phyloP scores from a whole-genome alignment of 1,140 invertebrate species.

The Drosophila mayri region DNA sequence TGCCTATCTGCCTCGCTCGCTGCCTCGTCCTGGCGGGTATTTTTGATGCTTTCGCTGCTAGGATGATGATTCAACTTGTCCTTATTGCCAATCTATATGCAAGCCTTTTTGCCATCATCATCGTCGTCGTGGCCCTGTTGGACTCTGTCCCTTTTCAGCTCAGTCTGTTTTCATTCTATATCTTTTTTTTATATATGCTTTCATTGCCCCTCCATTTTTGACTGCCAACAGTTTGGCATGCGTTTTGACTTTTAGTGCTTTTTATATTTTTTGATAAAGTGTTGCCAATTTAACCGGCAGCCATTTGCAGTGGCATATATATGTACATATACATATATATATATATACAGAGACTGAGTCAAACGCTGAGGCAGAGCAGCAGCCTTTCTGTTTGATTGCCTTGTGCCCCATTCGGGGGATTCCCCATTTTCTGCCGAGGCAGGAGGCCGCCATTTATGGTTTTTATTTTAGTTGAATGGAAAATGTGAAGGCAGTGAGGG shows the following conservation, averaged over 20 bases:
- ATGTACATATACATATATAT: conserved; percentile 14
- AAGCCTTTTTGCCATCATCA: conserved; percentile 54
- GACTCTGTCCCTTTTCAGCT: conserved; percentile 37
- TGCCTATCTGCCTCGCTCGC: conserved; percentile 6
- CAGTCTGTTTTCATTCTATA: conserved; percentile 24
- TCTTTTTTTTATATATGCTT: neutral
- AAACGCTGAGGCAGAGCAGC: conserved; percentile 36
- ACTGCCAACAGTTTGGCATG: conserved; percentile 58
- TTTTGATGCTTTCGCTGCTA: conserved; percentile 41
- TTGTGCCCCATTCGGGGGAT: conserved; percentile 29
- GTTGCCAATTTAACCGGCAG: conserved; percentile 82
- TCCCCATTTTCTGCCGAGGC: conserved; percentile 13
- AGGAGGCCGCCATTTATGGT: conserved; percentile 58
- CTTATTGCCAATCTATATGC: conserved; percentile 83
- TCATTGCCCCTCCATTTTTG: conserved; percentile 23
- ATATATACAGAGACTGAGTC: conserved; percentile 23
- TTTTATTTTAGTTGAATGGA: conserved; percentile 75
- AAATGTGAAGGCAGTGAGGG: conserved; percentile 1
- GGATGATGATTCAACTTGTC: conserved; percentile 74
- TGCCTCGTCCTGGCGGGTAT: conserved; percentile 24
- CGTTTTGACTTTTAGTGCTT: conserved; percentile 81
- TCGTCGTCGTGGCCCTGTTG: conserved; percentile 25
- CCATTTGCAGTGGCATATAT: conserved; percentile 61
- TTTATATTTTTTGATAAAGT: conserved; percentile 84
- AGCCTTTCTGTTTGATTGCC: conserved; percentile 81